Evolutionary conservation across 2,888 invertebrate genomes (phyloP), one percentile per base, ranked within the genome.

Genomic region (Caenorhabditis afra): DNA sequence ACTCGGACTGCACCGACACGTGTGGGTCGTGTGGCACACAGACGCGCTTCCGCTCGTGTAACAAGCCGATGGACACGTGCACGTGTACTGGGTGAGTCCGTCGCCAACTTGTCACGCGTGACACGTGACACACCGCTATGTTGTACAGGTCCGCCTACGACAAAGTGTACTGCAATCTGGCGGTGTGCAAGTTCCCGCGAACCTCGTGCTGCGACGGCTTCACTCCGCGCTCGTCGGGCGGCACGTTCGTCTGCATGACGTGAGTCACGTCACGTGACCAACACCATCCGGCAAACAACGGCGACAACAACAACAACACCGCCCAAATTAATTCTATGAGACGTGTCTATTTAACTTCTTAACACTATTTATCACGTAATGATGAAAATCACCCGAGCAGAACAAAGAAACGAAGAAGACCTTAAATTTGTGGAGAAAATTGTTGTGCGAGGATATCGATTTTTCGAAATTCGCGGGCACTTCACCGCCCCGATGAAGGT

Each of bases 11-110:
- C 66, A 84, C 84, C 16, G 86, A 82, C 47, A 81, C 76, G 12
- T 87, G 87, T 52, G 87, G 87, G 47, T 76, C 83, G 10, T 87
- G 86, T 55, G 86, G 86, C 68, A 85, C 81, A 18, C 77, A 70
- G 14, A 76, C 74, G 45, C 50, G 86, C n/a, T 84, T 82, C 81
- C 68, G 87, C 45, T 57, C 47, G 16, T 87, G 87, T 53, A 82
- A 58, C 20, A 79, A 74, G 20, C 66, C 80, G 20, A 23, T n/a
- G 11, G 41, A 68, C 50, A 49, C 41, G 35, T 83, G 83, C 58
- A 57, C 50, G 7, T 83, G 83, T 58, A n/a, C 66, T 23, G 83
- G 83, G 83, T 83, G 20, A 58, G 62, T 55, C 4, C 16, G 14
- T 1, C n/a, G 8, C 5, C 23, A 35, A 1, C 16, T 18, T 10